A percentile compares a stretch with the other conserved stretches of the same genome.
These are phyloP conservation scores for Phlogophora meticulosa DNA, from an alignment of 2,888 invertebrate species.

Conservation along the genomic window DNA sequence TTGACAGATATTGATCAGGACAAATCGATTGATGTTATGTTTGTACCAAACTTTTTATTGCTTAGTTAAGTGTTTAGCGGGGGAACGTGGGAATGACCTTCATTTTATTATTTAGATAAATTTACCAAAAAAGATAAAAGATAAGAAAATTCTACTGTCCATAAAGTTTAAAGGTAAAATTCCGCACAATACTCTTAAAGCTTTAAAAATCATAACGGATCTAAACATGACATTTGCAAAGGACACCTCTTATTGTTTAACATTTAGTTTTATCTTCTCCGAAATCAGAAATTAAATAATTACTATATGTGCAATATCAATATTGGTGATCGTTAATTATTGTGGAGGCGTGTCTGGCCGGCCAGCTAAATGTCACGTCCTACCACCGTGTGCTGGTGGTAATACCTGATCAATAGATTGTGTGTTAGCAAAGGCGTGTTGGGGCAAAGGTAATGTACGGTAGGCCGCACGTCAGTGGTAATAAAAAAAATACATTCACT, in stretches of 20 bases:
- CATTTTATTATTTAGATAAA: too few relatives aligned
- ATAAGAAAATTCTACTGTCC: too few relatives aligned
- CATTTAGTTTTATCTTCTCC: constrained; percentile 40
- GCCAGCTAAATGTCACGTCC: constrained; percentile 54
- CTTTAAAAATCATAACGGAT: background rate
- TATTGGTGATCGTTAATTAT: constrained; percentile 63
- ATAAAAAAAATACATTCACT: too few relatives aligned
- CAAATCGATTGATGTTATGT: too few relatives aligned
- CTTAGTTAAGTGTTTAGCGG: too few relatives aligned
- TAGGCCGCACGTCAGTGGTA: too few relatives aligned
- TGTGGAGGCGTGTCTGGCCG: constrained; percentile 48
- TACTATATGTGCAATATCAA: constrained; percentile 59
- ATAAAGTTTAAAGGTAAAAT: background rate
- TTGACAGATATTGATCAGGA: too few relatives aligned
- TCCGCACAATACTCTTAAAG: constrained; percentile 2
- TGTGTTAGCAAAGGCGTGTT: constrained; percentile 25
- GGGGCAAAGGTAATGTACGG: constrained; percentile 26
- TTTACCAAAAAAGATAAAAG: too few relatives aligned
- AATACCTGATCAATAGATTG: constrained; percentile 54
- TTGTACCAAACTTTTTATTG: too few relatives aligned
- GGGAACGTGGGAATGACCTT: too few relatives aligned
- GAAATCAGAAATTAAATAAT: constrained; percentile 59
- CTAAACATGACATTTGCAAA: constrained; percentile 33
- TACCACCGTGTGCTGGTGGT: constrained; percentile 26
- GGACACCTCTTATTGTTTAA: constrained; percentile 34